These are phyloP conservation scores for Eclectus roratus DNA, from an alignment of 2,113 vertebrate species.

Conservation along the genomic window DNA sequence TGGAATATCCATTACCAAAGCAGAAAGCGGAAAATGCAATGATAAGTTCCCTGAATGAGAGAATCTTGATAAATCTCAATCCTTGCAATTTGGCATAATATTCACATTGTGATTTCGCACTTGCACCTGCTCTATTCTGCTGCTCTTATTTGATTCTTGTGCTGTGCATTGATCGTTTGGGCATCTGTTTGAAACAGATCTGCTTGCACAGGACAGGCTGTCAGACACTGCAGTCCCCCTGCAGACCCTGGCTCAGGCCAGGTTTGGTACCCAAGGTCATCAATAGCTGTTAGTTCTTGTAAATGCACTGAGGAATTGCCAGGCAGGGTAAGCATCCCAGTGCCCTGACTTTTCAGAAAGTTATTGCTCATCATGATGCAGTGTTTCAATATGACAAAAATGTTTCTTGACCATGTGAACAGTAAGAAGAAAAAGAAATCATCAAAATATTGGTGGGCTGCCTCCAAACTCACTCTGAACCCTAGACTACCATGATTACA, in stretches of 20 bases:
- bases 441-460: not conserved
- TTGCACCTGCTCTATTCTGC: not conserved
- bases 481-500: not conserved
- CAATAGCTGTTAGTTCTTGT: not conserved
- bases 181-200: not conserved
- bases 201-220: no score
- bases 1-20: not conserved
- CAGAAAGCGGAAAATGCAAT: not conserved
- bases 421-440: not conserved
- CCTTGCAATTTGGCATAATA: not conserved
- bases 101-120: not conserved
- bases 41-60: not conserved
- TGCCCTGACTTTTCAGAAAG: not conserved
- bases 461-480: not conserved
- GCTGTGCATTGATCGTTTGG: rapidly evolving
- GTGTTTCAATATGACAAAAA: not conserved
- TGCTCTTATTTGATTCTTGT: not conserved
- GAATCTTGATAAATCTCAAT: not conserved
- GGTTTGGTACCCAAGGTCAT: not conserved
- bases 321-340: not conserved
- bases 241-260: no score
- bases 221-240: rapidly evolving
- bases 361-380: not conserved
- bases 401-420: not conserved
- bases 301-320: rapidly evolving